Percentiles rank a stretch among this genome's conserved stretches.
These are phyloP conservation scores for Tupiocoris notatus DNA, from an alignment of 2,888 invertebrate species.

Conservation along the genomic window DNA sequence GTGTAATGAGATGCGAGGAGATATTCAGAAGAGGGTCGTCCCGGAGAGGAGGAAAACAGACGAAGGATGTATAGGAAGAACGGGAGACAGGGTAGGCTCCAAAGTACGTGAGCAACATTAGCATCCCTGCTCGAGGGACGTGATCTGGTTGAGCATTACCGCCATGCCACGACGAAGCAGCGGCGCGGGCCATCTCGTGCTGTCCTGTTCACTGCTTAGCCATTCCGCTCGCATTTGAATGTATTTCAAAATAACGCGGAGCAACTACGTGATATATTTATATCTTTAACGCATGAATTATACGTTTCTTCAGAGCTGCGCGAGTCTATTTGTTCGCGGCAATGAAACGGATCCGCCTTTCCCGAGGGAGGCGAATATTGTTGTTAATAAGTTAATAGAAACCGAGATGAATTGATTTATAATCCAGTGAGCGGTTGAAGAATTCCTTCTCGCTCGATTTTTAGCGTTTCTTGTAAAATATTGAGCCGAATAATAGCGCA, in stretches of 20 bases:
- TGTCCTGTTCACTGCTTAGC: slow-evolving; percentile 12
- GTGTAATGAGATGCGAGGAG: slow-evolving; percentile 32
- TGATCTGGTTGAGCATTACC: slow-evolving; percentile 30
- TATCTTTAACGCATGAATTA: slow-evolving; percentile 33
- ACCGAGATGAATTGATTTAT: too few species aligned
- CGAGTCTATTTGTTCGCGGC: neutral
- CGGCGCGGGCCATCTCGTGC: neutral
- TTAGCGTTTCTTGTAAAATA: too few species aligned
- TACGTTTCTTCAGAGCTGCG: neutral
- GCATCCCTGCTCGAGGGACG: slow-evolving; percentile 17
- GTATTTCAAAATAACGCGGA: slow-evolving; percentile 29
- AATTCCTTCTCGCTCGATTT: too few species aligned
- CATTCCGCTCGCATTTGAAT: slow-evolving; percentile 33
- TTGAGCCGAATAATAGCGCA: too few species aligned
- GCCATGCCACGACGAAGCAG: neutral
- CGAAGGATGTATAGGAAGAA: neutral
- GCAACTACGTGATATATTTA: slow-evolving; percentile 31
- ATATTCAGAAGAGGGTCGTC: slow-evolving; percentile 27
- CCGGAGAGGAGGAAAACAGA: neutral
- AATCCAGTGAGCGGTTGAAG: too few species aligned
- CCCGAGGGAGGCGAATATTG: too few species aligned
- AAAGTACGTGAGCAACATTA: slow-evolving; percentile 35
- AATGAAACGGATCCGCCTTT: neutral
- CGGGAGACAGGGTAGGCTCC: neutral
- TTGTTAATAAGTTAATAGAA: too few species aligned